These are phyloP conservation scores for Megaleporinus macrocephalus DNA, from an alignment of 2,113 vertebrate species.

Conservation along the genomic window DNA sequence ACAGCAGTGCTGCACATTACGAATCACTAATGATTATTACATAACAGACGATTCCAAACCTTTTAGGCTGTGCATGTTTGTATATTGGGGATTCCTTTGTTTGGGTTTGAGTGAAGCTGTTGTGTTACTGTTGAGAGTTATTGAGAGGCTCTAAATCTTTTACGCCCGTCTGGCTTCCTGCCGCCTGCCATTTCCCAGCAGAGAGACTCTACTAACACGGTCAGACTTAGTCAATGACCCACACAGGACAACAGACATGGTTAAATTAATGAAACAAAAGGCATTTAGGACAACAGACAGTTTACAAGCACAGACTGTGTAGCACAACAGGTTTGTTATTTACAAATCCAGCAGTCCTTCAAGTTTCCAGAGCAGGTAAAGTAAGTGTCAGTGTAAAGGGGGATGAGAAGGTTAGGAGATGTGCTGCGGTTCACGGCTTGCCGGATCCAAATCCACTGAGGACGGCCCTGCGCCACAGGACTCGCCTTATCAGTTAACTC, in stretches of 20 bases:
- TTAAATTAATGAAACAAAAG: conserved; percentile 71
- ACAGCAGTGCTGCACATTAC: no score
- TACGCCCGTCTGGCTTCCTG: neutral
- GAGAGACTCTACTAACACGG: conserved; percentile 28
- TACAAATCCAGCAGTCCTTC: conserved; percentile 99
- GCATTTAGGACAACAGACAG: conserved; percentile 86
- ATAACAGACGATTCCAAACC: no score
- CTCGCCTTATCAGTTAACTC: conserved; percentile 27
- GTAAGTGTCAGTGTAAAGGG: conserved; percentile 64
- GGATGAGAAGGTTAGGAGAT: conserved; percentile 70
- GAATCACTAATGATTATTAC: no score
- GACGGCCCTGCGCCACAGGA: neutral
- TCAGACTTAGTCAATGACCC: conserved; percentile 46
- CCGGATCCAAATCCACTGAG: conserved; percentile 71
- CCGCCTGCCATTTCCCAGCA: conserved; percentile 44
- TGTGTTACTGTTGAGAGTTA: neutral
- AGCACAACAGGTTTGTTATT: conserved; percentile 86
- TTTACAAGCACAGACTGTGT: conserved; percentile 90
- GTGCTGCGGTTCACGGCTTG: neutral
- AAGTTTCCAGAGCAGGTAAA: conserved; percentile 92
- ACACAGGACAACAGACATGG: conserved; percentile 58
- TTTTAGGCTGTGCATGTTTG: no score
- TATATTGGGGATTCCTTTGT: no score
- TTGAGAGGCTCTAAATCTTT: conserved; percentile 2
- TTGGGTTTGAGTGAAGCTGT: neutral